phyloP scores from a whole-genome alignment of 2,888 invertebrate genomes.

The Elaeidobius kamerunicus region DNA sequence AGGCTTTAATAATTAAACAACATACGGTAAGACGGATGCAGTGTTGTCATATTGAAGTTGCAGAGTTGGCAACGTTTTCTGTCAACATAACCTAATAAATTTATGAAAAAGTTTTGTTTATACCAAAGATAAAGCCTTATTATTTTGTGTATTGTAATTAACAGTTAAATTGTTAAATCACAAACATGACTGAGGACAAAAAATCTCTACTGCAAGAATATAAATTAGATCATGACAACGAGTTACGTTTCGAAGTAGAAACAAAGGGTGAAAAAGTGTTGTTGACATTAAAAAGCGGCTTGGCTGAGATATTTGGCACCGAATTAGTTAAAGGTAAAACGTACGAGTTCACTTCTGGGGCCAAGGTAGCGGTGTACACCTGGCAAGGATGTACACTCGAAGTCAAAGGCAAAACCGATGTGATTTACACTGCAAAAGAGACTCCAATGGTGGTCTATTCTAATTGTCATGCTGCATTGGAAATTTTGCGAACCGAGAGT shows the following conservation, averaged over 20 bases:
- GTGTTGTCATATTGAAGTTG: no score
- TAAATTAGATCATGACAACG: conserved; percentile 81
- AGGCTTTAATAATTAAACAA: no score
- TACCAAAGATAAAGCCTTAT: no score
- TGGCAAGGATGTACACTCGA: conserved; percentile 93
- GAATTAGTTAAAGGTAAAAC: conserved; percentile 91
- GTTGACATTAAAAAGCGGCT: conserved; percentile 81
- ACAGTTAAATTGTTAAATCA: no score
- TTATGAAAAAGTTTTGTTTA: no score
- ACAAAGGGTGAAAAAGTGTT: conserved; percentile 78
- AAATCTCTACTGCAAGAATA: conserved; percentile 60
- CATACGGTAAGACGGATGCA: no score
- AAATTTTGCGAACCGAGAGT: conserved; percentile 80
- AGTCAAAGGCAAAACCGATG: conserved; percentile 85
- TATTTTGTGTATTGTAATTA: neutral
- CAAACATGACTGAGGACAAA: conserved; percentile 38
- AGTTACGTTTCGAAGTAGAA: conserved; percentile 94
- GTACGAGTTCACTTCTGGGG: conserved; percentile 84
- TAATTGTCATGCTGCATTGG: conserved; percentile 93
- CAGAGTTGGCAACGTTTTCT: no score
- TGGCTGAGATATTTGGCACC: conserved; percentile 95
- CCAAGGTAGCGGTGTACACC: conserved; percentile 94
- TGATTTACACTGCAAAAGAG: conserved; percentile 91
- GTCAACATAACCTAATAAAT: no score
- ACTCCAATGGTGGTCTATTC: conserved; percentile 96